A percentile compares a stretch with the other conserved stretches of the same genome.
Evolutionary conservation across 2,113 vertebrate species (phyloP).

Genomic region (Ctenomys sociabilis): DNA sequence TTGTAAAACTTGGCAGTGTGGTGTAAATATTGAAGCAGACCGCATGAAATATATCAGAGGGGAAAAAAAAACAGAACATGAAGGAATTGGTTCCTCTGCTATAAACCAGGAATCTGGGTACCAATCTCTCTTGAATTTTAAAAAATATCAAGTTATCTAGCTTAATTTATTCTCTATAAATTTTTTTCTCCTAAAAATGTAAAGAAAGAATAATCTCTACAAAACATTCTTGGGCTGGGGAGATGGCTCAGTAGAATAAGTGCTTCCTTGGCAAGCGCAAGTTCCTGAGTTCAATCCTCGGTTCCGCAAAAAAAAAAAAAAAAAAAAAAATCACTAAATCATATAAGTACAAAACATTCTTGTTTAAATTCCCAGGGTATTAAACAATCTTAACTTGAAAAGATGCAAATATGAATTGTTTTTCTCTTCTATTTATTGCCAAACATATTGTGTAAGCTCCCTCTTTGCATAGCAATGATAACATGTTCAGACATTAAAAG

Average conservation of each 20-base stretch:
- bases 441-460: not conserved
- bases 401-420: not conserved
- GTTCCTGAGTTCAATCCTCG: too few species aligned
- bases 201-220: not conserved
- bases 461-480: not conserved
- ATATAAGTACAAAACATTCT: not conserved
- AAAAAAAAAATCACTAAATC: too few species aligned
- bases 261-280: too few species aligned
- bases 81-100: not conserved
- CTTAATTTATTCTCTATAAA: constrained; percentile 6
- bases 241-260: too few species aligned
- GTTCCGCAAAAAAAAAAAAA: too few species aligned
- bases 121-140: not conserved
- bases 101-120: not conserved
- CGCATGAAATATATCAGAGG: not conserved
- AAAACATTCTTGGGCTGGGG: not conserved
- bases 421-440: not conserved
- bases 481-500: not conserved
- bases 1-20: constrained; percentile 50
- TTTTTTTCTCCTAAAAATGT: not conserved
- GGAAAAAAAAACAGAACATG: not conserved
- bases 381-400: not conserved
- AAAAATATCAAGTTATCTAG: not conserved
- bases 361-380: not conserved
- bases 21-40: constrained; percentile 20